Base-by-base conservation (phyloP, 2,797 vertebrate genomes). In the Threskiornis aethiopicus region DNA sequence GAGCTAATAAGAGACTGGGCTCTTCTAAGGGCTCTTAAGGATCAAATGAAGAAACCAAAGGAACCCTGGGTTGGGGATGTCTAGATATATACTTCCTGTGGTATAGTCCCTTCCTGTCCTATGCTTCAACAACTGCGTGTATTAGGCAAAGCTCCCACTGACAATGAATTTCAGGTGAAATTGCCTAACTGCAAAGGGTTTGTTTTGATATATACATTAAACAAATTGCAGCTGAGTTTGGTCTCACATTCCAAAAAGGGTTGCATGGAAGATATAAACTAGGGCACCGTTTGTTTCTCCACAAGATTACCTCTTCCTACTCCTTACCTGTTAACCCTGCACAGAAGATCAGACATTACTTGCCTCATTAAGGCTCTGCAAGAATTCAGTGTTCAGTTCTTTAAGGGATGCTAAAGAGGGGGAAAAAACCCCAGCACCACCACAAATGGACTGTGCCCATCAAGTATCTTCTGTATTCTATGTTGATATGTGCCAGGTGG, bases 381-480 rank as follows among this genome's bases (percentile, higher is more conserved):
- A 69, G 41, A 49, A 54, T 42, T 82, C 80, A 58, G 61, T 95
- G 31, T 80, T 95, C 73, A 70, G 61, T 97, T 95, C 79, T 93
- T 91, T 97, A 96, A 97, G 93, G 44, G 84, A 95, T 94, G 26
- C 13, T 86, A 42, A 64, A n/a, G 33, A 42, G 11, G 28, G 14
- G 4, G 3, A 6, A 25, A 22, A 16, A 52, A 33, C 0, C 1
- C 3, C 37, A 66, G 89, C 85, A 94, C 75, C 47, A 76, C 90
- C 89, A 86, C 44, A 59, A 57, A 93, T 93, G 89, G 89, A 78
- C 70, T 95, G 81, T 96, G 62, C 66, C 96, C 71, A 39, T 75
- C 47, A 29, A 79, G 61, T 89, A 37, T 52, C 69, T 90, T 70
- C 83, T 90, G 76, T 80, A 39, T 71, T 91, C 69, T 2, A 0